Base-by-base conservation (phyloP, 2,888 invertebrate species). In the Syritta pipiens region DNA sequence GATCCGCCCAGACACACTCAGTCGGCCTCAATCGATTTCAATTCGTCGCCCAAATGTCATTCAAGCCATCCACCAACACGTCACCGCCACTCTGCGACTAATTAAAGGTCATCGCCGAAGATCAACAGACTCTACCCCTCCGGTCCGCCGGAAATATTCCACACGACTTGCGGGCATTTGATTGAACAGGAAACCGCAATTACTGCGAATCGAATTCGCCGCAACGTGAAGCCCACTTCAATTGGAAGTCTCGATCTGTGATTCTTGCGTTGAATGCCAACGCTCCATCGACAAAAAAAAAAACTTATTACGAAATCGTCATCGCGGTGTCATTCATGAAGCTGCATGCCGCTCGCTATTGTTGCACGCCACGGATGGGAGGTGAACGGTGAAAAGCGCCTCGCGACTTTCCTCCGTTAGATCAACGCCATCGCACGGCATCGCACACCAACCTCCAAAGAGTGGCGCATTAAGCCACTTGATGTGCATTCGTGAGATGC, bases 121-220 rank as follows among this genome's bases (percentile, higher is more conserved):
- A 77, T 77, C 77, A 77, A 65, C 24, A 60, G 32, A 60, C 55
- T 37, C 17, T 40, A 14, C 51, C n/a, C 20, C 26, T 57, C 20
- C 40, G n/a, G 28, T 28, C 28, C 28, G 35, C 7, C 10, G 10
- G n/a, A n/a, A n/a, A n/a, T n/a, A n/a, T n/a, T n/a, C n/a, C n/a
- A n/a, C n/a, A n/a, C n/a, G n/a, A n/a, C n/a, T 10, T 37, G 37
- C 14, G 17, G 9, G 14, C 28, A 49, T 42, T 63, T 40, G 28
- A 77, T 77, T 60, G 72, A 77, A 76, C 77, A 60, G 77, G 77
- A 77, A 72, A 72, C 55, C 60, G 53, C 71, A 77, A 77, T 77
- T 72, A 57, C 12, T 55, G 46, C 42, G 10, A 74, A 59, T 46
- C 49, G 22, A 59, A 35, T 35, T n/a, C 12, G 46, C 24, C 17